These are phyloP conservation scores for Eutrigla gurnardus DNA, from an alignment of 2,797 vertebrate species.

Conservation along the genomic window DNA sequence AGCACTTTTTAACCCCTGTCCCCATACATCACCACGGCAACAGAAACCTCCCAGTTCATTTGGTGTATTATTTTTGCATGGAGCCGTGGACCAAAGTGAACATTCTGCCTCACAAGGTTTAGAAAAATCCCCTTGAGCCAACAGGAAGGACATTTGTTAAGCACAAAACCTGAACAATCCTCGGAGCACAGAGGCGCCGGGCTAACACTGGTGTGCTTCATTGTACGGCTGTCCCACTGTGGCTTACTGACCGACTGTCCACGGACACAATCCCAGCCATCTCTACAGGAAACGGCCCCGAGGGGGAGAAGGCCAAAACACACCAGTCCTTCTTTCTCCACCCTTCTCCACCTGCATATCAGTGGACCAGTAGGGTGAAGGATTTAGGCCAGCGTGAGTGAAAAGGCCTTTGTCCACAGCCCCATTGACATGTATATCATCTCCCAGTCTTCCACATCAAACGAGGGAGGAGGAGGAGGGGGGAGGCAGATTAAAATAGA, in stretches of 20 bases:
- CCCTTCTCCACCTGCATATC: slow-evolving; percentile 76
- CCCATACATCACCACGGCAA: slow-evolving; percentile 41
- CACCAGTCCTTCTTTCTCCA: slow-evolving; percentile 57
- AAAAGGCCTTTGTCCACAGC: slow-evolving; percentile 82
- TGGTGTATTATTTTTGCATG: slow-evolving; percentile 22
- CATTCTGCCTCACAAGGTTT: slow-evolving; percentile 53
- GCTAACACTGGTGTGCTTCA: slow-evolving; percentile 34
- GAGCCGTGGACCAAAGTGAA: slow-evolving; percentile 54
- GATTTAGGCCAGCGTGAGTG: slow-evolving; percentile 70
- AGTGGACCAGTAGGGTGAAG: slow-evolving; percentile 68
- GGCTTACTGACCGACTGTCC: slow-evolving; percentile 54
- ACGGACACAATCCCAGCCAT: slow-evolving; percentile 44
- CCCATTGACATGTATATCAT: slow-evolving; percentile 86
- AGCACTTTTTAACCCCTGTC: slow-evolving; percentile 48
- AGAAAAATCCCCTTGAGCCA: slow-evolving; percentile 36
- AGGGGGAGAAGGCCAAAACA: slow-evolving; percentile 52
- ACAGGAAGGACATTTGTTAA: slow-evolving; percentile 57
- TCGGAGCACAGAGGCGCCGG: slow-evolving; percentile 26
- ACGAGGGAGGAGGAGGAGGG: slow-evolving; percentile 35
- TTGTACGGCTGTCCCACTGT: slow-evolving; percentile 59
- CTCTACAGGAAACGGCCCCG: slow-evolving; percentile 24
- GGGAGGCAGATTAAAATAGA: slow-evolving; percentile 49
- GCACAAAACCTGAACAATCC: slow-evolving; percentile 50
- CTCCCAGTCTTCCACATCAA: slow-evolving; percentile 73
- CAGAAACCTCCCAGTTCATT: slow-evolving; percentile 61